These are phyloP conservation scores for Larimichthys crocea DNA, from an alignment of 2,113 vertebrate genomes.

Conservation along the genomic window DNA sequence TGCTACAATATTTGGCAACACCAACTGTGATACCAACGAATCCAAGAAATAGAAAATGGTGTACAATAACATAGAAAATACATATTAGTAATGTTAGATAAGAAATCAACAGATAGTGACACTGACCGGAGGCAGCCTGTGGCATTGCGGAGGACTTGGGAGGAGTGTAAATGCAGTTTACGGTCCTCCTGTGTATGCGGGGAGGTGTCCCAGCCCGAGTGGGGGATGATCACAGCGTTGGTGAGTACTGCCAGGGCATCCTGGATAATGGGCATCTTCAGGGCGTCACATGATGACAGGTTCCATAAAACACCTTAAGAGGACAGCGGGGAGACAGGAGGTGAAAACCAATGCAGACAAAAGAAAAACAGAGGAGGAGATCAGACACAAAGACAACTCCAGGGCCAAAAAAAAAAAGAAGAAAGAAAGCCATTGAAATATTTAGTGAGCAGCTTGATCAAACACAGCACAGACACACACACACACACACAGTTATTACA, in stretches of 20 bases:
- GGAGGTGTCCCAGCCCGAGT: slow-evolving; percentile 97
- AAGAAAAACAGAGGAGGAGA: slow-evolving; percentile 3
- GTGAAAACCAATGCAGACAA: slow-evolving; percentile 12
- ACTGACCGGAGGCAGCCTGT: slow-evolving; percentile 97
- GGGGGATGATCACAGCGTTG: slow-evolving; percentile 98
- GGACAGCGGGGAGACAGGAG: not conserved
- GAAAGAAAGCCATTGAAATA: slow-evolving; percentile 23
- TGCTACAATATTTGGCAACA: too few relatives aligned
- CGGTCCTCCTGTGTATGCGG: slow-evolving; percentile 94
- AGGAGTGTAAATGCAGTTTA: slow-evolving; percentile 96
- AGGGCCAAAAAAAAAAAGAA: not conserved
- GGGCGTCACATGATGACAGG: slow-evolving; percentile 96
- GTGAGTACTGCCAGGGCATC: slow-evolving; percentile 97
- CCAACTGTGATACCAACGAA: too few relatives aligned
- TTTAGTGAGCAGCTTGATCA: slow-evolving; percentile 29
- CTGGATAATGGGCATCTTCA: slow-evolving; percentile 99
- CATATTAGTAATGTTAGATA: not conserved
- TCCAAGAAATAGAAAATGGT: too few relatives aligned
- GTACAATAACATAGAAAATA: not conserved
- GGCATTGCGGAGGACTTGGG: slow-evolving; percentile 98
- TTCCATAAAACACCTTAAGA: slow-evolving; percentile 97
- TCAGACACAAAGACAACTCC: slow-evolving; percentile 5
- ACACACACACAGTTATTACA: not conserved
- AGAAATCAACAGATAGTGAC: not conserved
- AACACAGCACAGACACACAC: slow-evolving; percentile 13